Base-by-base conservation (phyloP, 2,797 vertebrate genomes). In the Cyclopterus lumpus region DNA sequence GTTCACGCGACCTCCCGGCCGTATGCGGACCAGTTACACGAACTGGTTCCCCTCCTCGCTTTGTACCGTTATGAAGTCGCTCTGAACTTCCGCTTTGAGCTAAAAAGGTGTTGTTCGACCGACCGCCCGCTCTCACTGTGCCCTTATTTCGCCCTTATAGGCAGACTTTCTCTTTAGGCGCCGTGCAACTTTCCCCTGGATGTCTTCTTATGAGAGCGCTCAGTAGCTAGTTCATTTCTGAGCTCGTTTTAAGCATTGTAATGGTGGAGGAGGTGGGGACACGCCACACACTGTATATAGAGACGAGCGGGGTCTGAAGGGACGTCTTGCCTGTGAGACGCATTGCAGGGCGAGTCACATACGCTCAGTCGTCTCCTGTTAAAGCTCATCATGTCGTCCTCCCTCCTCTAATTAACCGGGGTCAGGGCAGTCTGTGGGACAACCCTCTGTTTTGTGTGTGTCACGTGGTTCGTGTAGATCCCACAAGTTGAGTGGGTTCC, bases 121-220 rank as follows among this genome's bases (percentile, higher is more conserved):
- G 3, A 6, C 0, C 6, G 6, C 3, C 14, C 0, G 2, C 1
- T 1, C 2, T 5, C 2, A 2, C 51, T 51, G 5, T 22, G 48
- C 48, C 48, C n/a, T 24, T 11, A 22, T 10, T 22, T 51, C 6
- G 1, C 0, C n/a, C 48, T 24, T 5, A 51, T 51, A 51, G 48
- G 48, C n/a, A 51, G n/a, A 49, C n/a, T 24, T 51, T 51, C 48
- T 51, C 48, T 51, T 51, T 12, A 2, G 48, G n/a, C n/a, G n/a
- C 48, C 48, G 48, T 51, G 10, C 9, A 51, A 10, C 11, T 10
- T 22, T n/a, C n/a, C 9, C 11, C 9, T 49, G 48, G 46, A 49
- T n/a, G 20, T 49, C 46, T 49, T 46, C 42, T 20, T 8, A 46
- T n/a, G 10, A 11, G 8, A 49, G 46, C 46, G 8, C n/a, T 49